Evolutionary conservation across 2,797 vertebrate species (phyloP).

Genomic region (Myotis daubentonii): DNA sequence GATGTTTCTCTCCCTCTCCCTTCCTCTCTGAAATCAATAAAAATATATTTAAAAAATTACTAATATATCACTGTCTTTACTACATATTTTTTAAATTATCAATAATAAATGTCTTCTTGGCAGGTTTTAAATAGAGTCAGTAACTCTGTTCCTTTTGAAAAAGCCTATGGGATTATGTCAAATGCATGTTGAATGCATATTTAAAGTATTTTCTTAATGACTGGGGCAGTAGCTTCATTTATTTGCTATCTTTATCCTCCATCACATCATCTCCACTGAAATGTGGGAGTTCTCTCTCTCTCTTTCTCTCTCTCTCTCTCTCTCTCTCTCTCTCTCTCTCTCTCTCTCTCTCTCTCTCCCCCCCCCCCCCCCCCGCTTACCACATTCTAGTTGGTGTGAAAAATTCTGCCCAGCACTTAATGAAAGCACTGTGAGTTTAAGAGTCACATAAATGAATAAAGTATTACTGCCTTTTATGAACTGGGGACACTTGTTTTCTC

Average conservation of each 20-base stretch:
- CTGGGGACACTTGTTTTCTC: background rate
- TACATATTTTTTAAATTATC: background rate
- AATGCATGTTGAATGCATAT: background rate
- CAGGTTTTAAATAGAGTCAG: background rate
- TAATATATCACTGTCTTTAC: background rate
- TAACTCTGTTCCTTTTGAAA: background rate
- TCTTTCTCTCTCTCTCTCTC: background rate
- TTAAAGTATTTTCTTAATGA: background rate
- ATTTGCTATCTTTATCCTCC: background rate
- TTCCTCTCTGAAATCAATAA: too few species aligned
- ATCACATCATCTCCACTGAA: background rate
- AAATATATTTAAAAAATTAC: background rate
- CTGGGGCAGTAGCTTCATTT: background rate
- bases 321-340: background rate
- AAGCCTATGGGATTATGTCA: background rate
- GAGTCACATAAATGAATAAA: background rate
- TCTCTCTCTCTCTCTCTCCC: too few species aligned
- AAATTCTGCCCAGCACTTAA: background rate
- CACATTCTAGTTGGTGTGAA: background rate
- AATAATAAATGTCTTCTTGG: slow-evolving; percentile 10
- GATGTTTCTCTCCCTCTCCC: too few species aligned
- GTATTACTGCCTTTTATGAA: background rate
- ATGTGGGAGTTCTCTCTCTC: background rate
- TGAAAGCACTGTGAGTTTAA: background rate
- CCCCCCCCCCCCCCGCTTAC: too few species aligned